Evolutionary conservation across 1,140 invertebrate species (phyloP), one percentile per base, ranked within the genome.

Genomic region (Brachionus paranguensis): DNA sequence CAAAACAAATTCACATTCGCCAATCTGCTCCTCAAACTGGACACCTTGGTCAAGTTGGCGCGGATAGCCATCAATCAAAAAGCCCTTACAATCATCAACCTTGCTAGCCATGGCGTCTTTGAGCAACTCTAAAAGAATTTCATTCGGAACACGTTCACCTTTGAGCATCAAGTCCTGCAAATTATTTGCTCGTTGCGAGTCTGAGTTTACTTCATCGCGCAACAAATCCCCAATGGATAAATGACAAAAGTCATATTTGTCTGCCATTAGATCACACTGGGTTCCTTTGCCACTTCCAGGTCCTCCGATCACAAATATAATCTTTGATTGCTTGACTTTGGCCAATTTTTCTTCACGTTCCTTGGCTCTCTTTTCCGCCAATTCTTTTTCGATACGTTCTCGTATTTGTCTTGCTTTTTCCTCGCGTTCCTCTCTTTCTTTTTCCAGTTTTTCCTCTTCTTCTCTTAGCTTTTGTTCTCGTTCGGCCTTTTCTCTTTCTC

Each of bases 41-140:
- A 45, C 43, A 14, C 50, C 93, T 90, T 97, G 95, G 74, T 93
- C 92, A 85, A 95, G 89, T 86, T 96, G 94, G 65, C 95, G 90
- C 0, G 96, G 95, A 89, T 94, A 97, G 0, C 95, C 95, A 88
- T 96, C 95, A 33, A 97, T 92, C 72, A 97, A 91, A 83, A 96
- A 93, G 89, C 84, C 88, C 5, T 81, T 60, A 8, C 87, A 87
- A 3, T 85, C 85, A 4, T 86, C 81, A 3, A 87, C 60, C 33
- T 89, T 89, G 5, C 85, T 84, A 17, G 87, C 37, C 88, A 90
- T 89, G 7, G 88, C 87, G 55, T 90, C 87, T 84, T 85, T 87
- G 33, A 90, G 79, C 50, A 90, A 83, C 11, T 86, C 86, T 10
- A 90, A 84, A 6, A 90, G 88, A 47, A 87, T 86, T 85, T 90